Base-by-base conservation (phyloP, 2,113 vertebrate species). In the Trachemys scripta region DNA sequence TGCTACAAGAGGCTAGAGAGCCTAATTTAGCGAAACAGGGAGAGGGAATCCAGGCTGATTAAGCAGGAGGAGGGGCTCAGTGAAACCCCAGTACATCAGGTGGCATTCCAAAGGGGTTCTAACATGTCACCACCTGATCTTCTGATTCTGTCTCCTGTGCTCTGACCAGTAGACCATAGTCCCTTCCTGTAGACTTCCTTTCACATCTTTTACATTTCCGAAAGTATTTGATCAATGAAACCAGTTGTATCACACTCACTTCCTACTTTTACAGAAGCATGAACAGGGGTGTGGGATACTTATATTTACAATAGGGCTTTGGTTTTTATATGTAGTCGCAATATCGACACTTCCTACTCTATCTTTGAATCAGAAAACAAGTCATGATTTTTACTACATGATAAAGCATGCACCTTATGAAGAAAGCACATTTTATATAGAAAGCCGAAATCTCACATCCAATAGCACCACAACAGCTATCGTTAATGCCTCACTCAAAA, bases 361-460 rank as follows among this genome's bases (percentile, higher is more conserved):
- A 57, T 47, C 78, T 91, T 82, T 50, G 0, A 4, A 54, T 79
- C 79, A 35, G 31, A 80, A 82, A 47, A 81, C 93, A 94, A 97
- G 92, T 97, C 97, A 93, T 59, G 45, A 27, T 38, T 94, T 96
- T 92, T 92, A 95, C 50, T 95, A 65, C 89, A 42, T 91, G 83
- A 72, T 62, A 80, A 72, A 38, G 92, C 90, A 89, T 94, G 94
- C 95, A 97, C n/a, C 96, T 94, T 96, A 95, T 92, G 86, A 92
- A 76, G 45, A 88, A 14, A 38, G 45, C 35, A 80, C 6, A 45
- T 47, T 78, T 78, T 47, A 47, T 35, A 78, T 53, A 85, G 80
- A 92, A 29, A 90, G 7, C 78, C 85, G 49, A 82, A 50, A 53
- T 89, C 42, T 27, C 10, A 78, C 25, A 47, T 14, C 24, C 24